Evolutionary conservation across 37 sponge, comb jelly and placozoan species (phyloP).

Genomic region (Theonella swinhoei): DNA sequence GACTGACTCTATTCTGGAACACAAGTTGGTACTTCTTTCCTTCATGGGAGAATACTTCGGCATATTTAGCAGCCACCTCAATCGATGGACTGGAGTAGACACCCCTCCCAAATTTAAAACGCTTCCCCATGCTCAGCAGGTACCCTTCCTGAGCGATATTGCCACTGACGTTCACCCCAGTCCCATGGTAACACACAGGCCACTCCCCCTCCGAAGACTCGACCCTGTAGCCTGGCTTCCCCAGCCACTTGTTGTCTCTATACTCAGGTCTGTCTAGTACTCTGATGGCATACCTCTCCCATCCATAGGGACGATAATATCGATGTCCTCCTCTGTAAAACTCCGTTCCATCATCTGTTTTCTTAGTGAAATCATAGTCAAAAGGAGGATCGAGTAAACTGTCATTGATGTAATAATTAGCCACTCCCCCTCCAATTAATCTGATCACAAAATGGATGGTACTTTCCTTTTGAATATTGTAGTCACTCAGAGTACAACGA

Average conservation of each 20-base stretch:
- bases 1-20: not conserved
- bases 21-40: not conserved
- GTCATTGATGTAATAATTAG: not conserved
- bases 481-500: slow-evolving; percentile 89
- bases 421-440: not conserved
- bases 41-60: not conserved
- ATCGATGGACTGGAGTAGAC: not conserved
- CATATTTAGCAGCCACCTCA: not conserved
- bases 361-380: not conserved
- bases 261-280: not conserved
- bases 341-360: not conserved
- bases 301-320: slow-evolving; percentile 5
- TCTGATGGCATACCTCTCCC: not conserved
- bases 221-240: not conserved
- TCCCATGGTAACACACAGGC: not conserved
- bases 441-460: slow-evolving; percentile 75
- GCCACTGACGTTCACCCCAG: not conserved
- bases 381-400: not conserved
- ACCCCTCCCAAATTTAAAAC: not conserved
- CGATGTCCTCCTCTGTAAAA: not conserved
- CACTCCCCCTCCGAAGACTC: not conserved
- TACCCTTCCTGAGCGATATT: not conserved
- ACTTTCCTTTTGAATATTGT: slow-evolving; percentile 95
- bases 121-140: not conserved
- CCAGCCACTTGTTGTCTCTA: not conserved